These are phyloP conservation scores for Meghimatium bilineatum DNA, from an alignment of 2,888 invertebrate genomes.

Conservation along the genomic window DNA sequence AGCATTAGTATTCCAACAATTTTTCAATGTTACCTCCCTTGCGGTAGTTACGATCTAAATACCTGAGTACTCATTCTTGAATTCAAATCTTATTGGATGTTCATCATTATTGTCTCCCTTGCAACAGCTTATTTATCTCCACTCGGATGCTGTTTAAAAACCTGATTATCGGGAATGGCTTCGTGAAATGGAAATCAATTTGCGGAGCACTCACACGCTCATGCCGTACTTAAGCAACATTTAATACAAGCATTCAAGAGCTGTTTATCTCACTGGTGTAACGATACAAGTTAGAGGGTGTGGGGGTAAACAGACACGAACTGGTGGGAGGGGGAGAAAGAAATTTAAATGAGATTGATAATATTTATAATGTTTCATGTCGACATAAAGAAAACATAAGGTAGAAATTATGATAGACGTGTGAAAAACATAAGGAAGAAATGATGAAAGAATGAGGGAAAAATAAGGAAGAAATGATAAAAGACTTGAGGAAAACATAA, in stretches of 20 bases:
- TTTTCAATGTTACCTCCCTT: no score
- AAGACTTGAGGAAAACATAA: no score
- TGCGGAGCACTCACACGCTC: not conserved
- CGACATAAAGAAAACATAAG: no score
- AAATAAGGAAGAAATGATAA: no score
- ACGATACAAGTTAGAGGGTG: not conserved
- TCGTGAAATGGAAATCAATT: conserved; percentile 20
- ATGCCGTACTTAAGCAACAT: not conserved
- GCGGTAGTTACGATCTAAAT: not conserved
- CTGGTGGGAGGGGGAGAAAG: not conserved
- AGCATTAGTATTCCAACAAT: no score
- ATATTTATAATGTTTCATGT: no score
- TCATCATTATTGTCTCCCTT: not conserved
- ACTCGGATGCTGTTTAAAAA: conserved; percentile 13
- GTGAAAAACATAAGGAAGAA: no score
- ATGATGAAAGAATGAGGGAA: no score
- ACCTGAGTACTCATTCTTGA: not conserved
- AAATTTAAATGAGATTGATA: no score
- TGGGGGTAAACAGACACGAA: not conserved
- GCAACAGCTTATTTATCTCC: not conserved
- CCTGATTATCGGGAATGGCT: not conserved
- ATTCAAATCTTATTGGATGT: not conserved
- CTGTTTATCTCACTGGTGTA: not conserved
- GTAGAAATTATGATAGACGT: no score
- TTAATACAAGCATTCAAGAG: not conserved